A percentile compares a stretch with the other conserved stretches of the same genome.
These are phyloP conservation scores for Drosophila mercatorum DNA, from an alignment of 2,888 invertebrate genomes.

Conservation along the genomic window DNA sequence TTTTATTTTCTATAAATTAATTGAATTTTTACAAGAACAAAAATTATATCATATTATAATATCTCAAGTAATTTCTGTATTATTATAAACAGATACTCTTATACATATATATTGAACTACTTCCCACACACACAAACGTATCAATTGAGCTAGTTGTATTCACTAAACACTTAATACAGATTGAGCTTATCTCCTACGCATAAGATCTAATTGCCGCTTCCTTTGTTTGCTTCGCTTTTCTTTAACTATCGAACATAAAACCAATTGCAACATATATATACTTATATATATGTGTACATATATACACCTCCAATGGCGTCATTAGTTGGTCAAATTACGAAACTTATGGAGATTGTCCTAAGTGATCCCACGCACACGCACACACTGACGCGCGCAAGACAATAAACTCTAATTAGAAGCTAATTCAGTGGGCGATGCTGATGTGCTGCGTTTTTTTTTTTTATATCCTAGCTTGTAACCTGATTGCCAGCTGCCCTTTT, in stretches of 20 bases:
- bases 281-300: not conserved
- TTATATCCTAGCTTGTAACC: conserved; percentile 32
- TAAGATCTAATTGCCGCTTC: not conserved
- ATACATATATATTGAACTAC: too few species aligned
- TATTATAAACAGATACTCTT: too few species aligned
- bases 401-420: conserved; percentile 73
- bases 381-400: conserved; percentile 38
- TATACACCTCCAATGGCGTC: conserved; percentile 32
- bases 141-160: not conserved
- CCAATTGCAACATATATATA: not conserved
- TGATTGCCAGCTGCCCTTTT: conserved; percentile 48
- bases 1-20: too few species aligned
- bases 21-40: too few species aligned
- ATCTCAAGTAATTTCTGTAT: too few species aligned
- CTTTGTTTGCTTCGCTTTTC: not conserved
- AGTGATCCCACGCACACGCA: conserved; percentile 20
- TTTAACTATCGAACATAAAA: not conserved
- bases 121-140: not conserved
- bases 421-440: conserved; percentile 52
- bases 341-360: conserved; percentile 28
- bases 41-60: too few species aligned
- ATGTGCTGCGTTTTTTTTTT: conserved; percentile 23
- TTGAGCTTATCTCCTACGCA: not conserved
- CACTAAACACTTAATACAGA: not conserved
- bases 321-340: conserved; percentile 18